These are phyloP conservation scores for Gortyna flavago DNA, from an alignment of 2,888 invertebrate species.

Conservation along the genomic window DNA sequence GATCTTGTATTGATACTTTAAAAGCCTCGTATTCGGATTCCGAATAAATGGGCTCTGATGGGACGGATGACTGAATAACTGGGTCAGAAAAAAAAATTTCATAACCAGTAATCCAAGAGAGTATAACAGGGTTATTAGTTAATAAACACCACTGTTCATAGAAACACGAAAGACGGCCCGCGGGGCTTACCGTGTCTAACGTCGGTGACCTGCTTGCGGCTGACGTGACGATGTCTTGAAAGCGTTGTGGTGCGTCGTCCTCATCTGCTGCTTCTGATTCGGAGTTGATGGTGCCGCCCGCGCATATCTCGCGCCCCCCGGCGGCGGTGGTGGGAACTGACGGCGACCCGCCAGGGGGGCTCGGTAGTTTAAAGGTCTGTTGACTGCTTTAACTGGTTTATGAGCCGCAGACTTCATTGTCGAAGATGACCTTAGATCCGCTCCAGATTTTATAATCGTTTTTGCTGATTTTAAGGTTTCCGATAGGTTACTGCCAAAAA, in stretches of 20 bases:
- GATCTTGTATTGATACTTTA: background rate
- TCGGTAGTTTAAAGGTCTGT: background rate
- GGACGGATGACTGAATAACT: background rate
- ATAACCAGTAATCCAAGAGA: background rate
- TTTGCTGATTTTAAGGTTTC: background rate
- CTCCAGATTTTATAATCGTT: background rate
- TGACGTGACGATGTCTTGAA: too few relatives aligned
- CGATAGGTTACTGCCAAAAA: background rate
- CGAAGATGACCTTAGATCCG: background rate
- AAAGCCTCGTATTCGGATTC: background rate
- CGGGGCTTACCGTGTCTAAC: background rate
- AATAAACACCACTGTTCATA: constrained; percentile 3
- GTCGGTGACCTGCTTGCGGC: background rate
- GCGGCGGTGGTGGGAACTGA: background rate
- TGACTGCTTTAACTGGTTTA: background rate
- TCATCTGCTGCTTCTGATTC: background rate
- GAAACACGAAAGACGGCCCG: background rate
- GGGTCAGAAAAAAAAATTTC: background rate
- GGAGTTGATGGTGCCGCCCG: background rate
- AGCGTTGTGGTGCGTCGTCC: too few relatives aligned
- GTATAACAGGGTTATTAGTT: background rate
- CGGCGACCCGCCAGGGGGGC: background rate
- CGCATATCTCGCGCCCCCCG: background rate
- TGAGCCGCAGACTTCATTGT: background rate
- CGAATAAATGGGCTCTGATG: constrained; percentile 10